Evolutionary conservation across 2,113 vertebrate genomes (phyloP).

Genomic region (Notothenia rossii): DNA sequence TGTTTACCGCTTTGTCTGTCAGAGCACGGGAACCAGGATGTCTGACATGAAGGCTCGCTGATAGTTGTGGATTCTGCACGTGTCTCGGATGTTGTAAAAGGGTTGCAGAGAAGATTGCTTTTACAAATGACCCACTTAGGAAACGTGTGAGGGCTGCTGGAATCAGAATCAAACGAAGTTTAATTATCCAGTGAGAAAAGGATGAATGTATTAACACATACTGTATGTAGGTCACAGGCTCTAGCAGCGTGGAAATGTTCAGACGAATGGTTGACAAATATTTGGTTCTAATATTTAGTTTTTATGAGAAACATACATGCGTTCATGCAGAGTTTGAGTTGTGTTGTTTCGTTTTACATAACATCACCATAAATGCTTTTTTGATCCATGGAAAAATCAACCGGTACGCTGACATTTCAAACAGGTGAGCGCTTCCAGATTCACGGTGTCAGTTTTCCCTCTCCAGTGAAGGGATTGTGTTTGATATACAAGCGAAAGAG

Average conservation of each 20-base stretch:
- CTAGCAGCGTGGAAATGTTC: background rate
- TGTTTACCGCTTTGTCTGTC: background rate
- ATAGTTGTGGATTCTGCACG: background rate
- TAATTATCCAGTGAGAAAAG: conserved; percentile 44
- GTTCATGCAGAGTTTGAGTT: background rate
- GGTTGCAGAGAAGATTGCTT: conserved; percentile 33
- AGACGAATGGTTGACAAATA: background rate
- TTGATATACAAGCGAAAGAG: conserved; percentile 35
- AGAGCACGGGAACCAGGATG: conserved; percentile 7
- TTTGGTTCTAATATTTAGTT: background rate
- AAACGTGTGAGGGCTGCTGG: conserved; percentile 27
- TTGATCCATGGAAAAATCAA: conserved; percentile 22
- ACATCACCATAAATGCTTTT: conserved; percentile 6
- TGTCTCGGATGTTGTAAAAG: conserved; percentile 4
- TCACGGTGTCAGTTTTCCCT: conserved; percentile 30
- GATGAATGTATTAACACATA: conserved; percentile 23
- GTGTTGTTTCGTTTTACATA: conserved; percentile 12
- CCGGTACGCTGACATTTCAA: conserved; percentile 32
- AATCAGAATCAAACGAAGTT: conserved; percentile 17
- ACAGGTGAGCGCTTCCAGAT: conserved; percentile 14
- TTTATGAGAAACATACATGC: background rate
- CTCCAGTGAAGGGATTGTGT: conserved; percentile 9
- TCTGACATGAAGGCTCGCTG: background rate
- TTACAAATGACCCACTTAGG: conserved; percentile 42
- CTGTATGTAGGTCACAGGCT: conserved; percentile 39